Evolutionary conservation across 1,140 invertebrate genomes (phyloP), one percentile per base, ranked within the genome.

Genomic region (Rhynchophorus ferrugineus): DNA sequence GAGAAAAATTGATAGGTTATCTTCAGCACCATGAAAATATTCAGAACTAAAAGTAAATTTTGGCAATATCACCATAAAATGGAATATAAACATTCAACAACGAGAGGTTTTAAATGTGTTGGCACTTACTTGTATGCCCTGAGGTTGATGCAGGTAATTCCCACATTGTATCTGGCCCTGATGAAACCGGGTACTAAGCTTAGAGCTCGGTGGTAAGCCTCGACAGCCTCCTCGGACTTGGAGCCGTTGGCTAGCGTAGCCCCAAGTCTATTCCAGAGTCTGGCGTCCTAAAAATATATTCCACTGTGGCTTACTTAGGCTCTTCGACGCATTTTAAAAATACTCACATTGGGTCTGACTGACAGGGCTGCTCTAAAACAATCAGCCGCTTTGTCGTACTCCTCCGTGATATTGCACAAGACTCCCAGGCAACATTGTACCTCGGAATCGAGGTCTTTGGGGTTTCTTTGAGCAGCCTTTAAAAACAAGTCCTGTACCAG

Each of bases 141-240:
- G n/a, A 98, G 78, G 75, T 98, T 96, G 67, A 98, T 90, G 68
- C 95, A 99, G 46, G 91, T 91, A 41, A 99, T 96, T 6, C 95
- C 96, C 44, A 99, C 84, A 75, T 99, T 99, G 65, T 96, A 98
- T 58, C 96, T 79, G 14, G 95, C 93, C 44, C 96, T 78, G 55
- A 98, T 95, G 69, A 95, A 98, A 11, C 95, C 95, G 2, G 96
- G 96, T 44, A 89, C 85, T 19, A 98, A 73, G 67, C 89, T 80
- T 17, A 99, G 73, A 37, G 96, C 95, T 64, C 83, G 80, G 64
- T 92, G 84, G 71, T 99, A 99, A 0, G 95, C 95, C 60, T 91
- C 84, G 14, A 99, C 88, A 13, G 96, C 95, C 77, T 98, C 92
- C 65, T 95, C 93, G 14, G 94, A 91, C 44, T 83, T 81, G 39